Conservation (phyloP, 2,113 vertebrate genomes). For the Nesoenas mayeri region DNA sequence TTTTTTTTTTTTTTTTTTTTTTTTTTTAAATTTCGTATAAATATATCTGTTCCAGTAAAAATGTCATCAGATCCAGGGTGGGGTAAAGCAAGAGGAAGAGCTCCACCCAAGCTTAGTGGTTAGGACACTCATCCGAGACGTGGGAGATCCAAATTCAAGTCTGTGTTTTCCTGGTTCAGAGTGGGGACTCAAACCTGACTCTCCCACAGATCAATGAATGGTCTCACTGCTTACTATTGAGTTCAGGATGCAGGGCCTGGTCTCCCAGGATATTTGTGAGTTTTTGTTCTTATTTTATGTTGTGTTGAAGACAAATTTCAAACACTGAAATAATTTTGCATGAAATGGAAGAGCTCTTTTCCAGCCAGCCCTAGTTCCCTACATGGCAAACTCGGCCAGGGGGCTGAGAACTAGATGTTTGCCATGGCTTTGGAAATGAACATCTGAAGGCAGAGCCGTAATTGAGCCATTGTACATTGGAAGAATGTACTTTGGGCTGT, state of each 20-base stretch:
- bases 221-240: not conserved
- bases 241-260: not conserved
- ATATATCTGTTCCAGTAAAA: constrained; percentile 45
- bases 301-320: constrained; percentile 1
- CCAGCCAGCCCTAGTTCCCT: not conserved
- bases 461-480: not conserved
- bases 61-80: constrained; percentile 59
- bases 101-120: constrained; percentile 59
- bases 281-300: not conserved
- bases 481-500: not conserved
- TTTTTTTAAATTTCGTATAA: not conserved
- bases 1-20: not conserved
- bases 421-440: not conserved
- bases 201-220: not conserved
- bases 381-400: not conserved
- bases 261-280: not conserved
- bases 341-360: not conserved
- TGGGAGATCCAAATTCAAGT: constrained; percentile 37
- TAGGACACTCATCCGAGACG: constrained; percentile 45
- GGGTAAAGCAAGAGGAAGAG: constrained; percentile 53
- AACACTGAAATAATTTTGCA: not conserved
- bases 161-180: constrained; percentile 56
- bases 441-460: constrained; percentile 12
- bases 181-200: constrained; percentile 17
- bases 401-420: not conserved